phyloP scores from a whole-genome alignment of 2,888 invertebrate genomes.

The Pogonocherus hispidulus region DNA sequence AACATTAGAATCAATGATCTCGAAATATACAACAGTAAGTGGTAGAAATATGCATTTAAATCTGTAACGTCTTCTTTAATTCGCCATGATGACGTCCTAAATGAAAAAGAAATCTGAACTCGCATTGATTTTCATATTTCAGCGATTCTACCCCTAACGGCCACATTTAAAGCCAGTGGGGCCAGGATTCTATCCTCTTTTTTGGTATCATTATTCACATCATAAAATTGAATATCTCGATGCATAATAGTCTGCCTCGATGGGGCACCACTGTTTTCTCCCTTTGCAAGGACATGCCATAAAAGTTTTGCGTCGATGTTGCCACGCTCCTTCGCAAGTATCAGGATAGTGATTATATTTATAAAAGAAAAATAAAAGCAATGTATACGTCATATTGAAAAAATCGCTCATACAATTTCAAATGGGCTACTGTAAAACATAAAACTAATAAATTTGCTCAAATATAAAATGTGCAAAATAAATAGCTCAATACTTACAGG shows the following conservation, averaged over 20 bases:
- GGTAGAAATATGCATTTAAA: neutral
- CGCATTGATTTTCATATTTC: conserved; percentile 20
- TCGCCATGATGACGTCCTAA: neutral
- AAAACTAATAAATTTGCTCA: too few species aligned
- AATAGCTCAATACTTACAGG: too few species aligned
- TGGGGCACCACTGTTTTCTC: conserved; percentile 3
- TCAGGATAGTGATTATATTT: neutral
- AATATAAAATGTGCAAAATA: too few species aligned
- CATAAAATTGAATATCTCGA: conserved; percentile 30
- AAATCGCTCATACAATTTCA: too few species aligned
- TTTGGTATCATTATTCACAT: conserved; percentile 30
- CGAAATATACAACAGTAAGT: neutral
- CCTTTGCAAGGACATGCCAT: neutral
- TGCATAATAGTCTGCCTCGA: conserved; percentile 14
- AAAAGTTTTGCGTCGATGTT: neutral
- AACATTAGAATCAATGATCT: too few species aligned
- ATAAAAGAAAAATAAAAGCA: too few species aligned
- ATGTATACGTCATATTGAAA: too few species aligned
- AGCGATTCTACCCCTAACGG: conserved; percentile 15
- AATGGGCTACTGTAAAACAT: too few species aligned
- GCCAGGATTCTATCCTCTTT: conserved; percentile 5
- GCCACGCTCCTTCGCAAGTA: neutral
- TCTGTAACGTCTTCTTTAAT: neutral
- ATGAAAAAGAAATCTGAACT: neutral
- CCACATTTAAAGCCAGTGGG: conserved; percentile 12